Percentiles rank a stretch among this genome's conserved stretches.
Conservation (phyloP, 1,140 invertebrate species). For the Sycophila sp. region DNA sequence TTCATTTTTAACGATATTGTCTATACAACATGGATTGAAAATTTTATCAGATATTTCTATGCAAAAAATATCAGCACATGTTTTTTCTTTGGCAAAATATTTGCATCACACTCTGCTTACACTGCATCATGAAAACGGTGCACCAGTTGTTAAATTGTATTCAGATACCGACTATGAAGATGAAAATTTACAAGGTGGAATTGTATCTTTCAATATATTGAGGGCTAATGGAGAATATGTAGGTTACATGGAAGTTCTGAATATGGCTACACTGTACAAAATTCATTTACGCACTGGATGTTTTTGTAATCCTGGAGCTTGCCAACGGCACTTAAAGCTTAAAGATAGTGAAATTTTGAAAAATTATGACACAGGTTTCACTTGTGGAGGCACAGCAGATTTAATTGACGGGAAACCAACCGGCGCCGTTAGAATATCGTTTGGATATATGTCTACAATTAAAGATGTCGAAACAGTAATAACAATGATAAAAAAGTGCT, state of each 20-base stretch:
- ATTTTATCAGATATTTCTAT: conserved; percentile 73
- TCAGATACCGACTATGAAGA: conserved; percentile 75
- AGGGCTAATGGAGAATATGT: conserved; percentile 81
- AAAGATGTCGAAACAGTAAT: conserved; percentile 79
- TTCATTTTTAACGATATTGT: conserved; percentile 85
- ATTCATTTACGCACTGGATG: conserved; percentile 92
- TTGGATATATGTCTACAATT: conserved; percentile 89
- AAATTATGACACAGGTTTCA: conserved; percentile 88
- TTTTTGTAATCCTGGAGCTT: conserved; percentile 97
- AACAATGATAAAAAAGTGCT: conserved; percentile 78
- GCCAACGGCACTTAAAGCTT: conserved; percentile 83
- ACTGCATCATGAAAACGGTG: conserved; percentile 80
- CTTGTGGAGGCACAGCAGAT: conserved; percentile 91
- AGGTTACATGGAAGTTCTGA: conserved; percentile 90
- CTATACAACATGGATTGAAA: conserved; percentile 85
- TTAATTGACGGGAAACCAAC: conserved; percentile 90
- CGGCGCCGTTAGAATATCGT: conserved; percentile 91
- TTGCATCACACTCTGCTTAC: conserved; percentile 73
- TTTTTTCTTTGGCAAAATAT: conserved; percentile 80
- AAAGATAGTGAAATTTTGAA: conserved; percentile 75
- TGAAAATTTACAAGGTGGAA: conserved; percentile 78
- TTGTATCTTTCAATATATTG: conserved; percentile 90
- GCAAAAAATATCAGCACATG: conserved; percentile 76
- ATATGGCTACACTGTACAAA: conserved; percentile 86
- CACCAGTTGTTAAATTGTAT: conserved; percentile 79